These are phyloP conservation scores for Uria lomvia DNA, from an alignment of 2,113 vertebrate species.

Conservation along the genomic window DNA sequence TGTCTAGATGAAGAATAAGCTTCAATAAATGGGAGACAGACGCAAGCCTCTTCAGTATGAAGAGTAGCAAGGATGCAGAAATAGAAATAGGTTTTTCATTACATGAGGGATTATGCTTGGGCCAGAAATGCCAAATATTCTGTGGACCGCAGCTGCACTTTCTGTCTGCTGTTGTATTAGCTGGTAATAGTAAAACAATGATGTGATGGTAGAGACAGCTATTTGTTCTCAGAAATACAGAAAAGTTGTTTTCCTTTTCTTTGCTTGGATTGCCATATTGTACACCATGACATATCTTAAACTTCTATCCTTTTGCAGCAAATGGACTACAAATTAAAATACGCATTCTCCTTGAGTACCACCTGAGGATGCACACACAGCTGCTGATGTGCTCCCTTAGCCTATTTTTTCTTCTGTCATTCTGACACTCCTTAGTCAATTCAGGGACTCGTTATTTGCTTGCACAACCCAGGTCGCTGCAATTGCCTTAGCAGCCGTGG, in stretches of 20 bases:
- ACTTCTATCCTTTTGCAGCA: slow-evolving; percentile 29
- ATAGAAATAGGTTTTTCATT: slow-evolving; percentile 84
- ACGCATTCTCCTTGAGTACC: slow-evolving; percentile 15
- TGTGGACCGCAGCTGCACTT: slow-evolving; percentile 75
- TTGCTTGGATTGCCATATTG: slow-evolving; percentile 57
- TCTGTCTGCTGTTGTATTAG: slow-evolving; percentile 76
- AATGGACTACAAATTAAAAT: slow-evolving; percentile 63
- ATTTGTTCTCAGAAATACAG: slow-evolving; percentile 65
- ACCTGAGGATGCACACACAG: slow-evolving; percentile 1
- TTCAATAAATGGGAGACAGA: slow-evolving; percentile 81
- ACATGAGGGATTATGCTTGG: slow-evolving; percentile 77
- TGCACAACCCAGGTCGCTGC: neutral
- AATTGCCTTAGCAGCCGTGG: neutral
- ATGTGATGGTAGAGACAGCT: slow-evolving; percentile 36
- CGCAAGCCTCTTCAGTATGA: slow-evolving; percentile 76
- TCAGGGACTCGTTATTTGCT: neutral
- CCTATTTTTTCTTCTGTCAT: neutral
- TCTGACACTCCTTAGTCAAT: neutral
- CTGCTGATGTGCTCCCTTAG: neutral
- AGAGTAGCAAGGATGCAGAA: slow-evolving; percentile 77
- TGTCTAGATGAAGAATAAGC: slow-evolving; percentile 82
- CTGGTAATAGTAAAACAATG: slow-evolving; percentile 83
- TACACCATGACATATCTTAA: slow-evolving; percentile 34
- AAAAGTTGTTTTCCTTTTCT: slow-evolving; percentile 61
- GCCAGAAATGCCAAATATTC: slow-evolving; percentile 72